Percentiles rank a stretch among this genome's conserved stretches.
These are phyloP conservation scores for Caerostris darwini DNA, from an alignment of 1,140 invertebrate genomes.

Conservation along the genomic window DNA sequence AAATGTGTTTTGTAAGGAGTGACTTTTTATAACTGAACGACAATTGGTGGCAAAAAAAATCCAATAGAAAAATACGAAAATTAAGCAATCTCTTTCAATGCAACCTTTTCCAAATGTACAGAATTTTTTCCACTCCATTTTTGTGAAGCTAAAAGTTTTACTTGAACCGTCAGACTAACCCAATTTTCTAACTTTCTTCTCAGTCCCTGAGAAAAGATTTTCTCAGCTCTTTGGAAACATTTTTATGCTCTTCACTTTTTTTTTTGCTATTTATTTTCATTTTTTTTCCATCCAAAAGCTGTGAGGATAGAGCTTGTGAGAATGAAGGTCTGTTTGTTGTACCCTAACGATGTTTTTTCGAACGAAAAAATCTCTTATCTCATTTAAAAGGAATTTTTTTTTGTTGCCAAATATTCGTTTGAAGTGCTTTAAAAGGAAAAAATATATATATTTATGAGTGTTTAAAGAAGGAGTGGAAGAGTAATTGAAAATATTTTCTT, in stretches of 20 bases:
- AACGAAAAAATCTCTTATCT: not conserved
- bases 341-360: not conserved
- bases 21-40: not conserved
- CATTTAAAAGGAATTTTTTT: not conserved
- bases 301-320: not conserved
- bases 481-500: no score
- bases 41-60: not conserved
- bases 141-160: not conserved
- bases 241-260: not conserved
- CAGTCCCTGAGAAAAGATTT: not conserved
- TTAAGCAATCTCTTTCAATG: not conserved
- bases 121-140: not conserved
- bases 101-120: not conserved
- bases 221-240: constrained; percentile 10
- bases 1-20: not conserved
- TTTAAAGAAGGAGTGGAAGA: no score
- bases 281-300: not conserved
- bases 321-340: not conserved
- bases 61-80: not conserved
- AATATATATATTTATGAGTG: no score
- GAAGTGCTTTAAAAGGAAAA: not conserved
- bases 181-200: constrained; percentile 8
- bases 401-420: not conserved
- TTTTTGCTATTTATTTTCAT: not conserved
- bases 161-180: not conserved